A percentile compares a stretch with the other conserved stretches of the same genome.
phyloP scores from a whole-genome alignment of 2,888 invertebrate genomes.

The Lumbricus terrestris region DNA sequence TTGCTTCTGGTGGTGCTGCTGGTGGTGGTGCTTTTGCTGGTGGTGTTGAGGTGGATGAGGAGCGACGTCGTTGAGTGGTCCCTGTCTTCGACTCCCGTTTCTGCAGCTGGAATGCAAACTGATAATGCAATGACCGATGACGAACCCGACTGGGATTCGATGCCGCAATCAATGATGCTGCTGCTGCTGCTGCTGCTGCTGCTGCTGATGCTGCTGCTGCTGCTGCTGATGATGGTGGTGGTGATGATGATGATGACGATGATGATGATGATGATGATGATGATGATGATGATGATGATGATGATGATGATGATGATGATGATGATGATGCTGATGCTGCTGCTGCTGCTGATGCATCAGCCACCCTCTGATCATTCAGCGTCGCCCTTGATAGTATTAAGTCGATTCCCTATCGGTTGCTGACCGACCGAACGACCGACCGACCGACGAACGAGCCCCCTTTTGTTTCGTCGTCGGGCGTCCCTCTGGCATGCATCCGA shows the following conservation, averaged over 20 bases:
- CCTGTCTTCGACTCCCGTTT: not conserved
- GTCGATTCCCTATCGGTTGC: not conserved
- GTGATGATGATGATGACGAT: too few species aligned
- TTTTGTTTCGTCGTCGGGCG: not conserved
- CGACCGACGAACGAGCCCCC: not conserved
- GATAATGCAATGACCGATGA: slow-evolving; percentile 3
- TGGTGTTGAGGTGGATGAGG: too few species aligned
- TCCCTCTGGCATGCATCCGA: not conserved
- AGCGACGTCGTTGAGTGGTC: not conserved
- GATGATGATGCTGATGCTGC: not conserved
- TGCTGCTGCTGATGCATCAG: not conserved
- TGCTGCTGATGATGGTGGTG: not conserved
- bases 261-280: too few species aligned
- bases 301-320: not conserved
- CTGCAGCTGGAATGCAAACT: not conserved
- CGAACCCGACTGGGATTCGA: not conserved
- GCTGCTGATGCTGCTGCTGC: too few species aligned
- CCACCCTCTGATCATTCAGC: not conserved
- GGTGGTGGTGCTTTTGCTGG: too few species aligned
- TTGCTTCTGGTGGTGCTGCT: too few species aligned
- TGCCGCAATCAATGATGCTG: too few species aligned
- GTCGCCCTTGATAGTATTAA: slow-evolving; percentile 3
- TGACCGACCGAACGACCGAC: not conserved
- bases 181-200: too few species aligned
- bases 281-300: too few species aligned